A percentile compares a stretch with the other conserved stretches of the same genome.
These are phyloP conservation scores for Rhabdomys dilectus DNA, from an alignment of 2,113 vertebrate species.

Conservation along the genomic window DNA sequence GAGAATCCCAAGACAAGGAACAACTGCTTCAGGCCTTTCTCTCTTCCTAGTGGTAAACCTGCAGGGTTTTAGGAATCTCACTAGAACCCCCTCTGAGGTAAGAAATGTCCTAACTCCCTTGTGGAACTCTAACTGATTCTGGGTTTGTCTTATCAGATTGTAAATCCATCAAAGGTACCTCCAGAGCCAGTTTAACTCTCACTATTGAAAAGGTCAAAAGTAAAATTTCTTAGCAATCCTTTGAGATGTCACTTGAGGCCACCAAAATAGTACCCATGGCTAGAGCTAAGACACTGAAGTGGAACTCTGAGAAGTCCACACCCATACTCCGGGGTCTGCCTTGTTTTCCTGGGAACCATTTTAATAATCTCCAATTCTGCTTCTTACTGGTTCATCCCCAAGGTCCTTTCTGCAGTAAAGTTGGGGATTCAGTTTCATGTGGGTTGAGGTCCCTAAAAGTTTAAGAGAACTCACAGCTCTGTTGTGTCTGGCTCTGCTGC, in stretches of 20 bases:
- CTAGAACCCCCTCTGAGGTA: background rate
- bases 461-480: background rate
- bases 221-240: background rate
- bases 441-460: background rate
- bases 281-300: no score
- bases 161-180: background rate
- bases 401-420: background rate
- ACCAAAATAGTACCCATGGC: no score
- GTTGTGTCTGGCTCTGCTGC: background rate
- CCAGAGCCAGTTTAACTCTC: background rate
- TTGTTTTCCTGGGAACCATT: background rate
- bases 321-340: background rate
- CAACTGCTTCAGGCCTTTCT: background rate
- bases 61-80: background rate
- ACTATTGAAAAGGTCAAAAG: background rate
- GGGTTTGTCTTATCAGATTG: background rate
- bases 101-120: background rate
- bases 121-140: background rate
- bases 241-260: background rate
- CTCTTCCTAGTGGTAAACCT: background rate
- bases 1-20: background rate
- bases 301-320: background rate
- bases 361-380: background rate
- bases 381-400: background rate
- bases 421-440: background rate